Conservation (phyloP, 1,140 invertebrate species). For the Drosophila jambulina region DNA sequence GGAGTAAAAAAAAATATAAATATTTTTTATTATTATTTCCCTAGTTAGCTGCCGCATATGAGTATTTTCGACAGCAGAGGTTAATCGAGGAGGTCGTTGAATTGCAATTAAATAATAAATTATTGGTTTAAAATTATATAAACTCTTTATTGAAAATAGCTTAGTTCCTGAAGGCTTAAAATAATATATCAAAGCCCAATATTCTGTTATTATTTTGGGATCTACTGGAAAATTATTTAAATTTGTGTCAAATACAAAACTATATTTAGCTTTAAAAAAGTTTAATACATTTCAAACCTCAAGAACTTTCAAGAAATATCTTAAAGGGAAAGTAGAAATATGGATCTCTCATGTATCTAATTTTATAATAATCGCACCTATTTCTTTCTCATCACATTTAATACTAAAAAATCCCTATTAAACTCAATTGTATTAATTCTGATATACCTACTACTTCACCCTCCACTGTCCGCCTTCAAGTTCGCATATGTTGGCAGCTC, state of each 20-base stretch:
- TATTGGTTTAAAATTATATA: background rate
- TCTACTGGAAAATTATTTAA: background rate
- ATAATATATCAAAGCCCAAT: background rate
- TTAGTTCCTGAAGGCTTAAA: background rate
- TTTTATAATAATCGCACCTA: background rate
- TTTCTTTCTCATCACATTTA: background rate
- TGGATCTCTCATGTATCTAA: background rate
- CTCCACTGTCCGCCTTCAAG: background rate
- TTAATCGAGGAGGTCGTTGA: background rate
- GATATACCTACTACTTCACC: background rate
- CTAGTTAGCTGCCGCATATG: slow-evolving; percentile 58
- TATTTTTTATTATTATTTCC: slow-evolving; percentile 75
- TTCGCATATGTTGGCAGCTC: slow-evolving; percentile 12
- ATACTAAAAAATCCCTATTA: background rate
- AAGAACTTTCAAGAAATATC: background rate
- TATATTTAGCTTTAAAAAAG: too few relatives aligned
- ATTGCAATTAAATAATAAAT: background rate
- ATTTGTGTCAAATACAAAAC: background rate
- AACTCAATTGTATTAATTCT: background rate
- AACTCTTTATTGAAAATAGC: background rate
- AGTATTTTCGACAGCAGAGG: slow-evolving; percentile 7
- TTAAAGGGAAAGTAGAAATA: background rate
- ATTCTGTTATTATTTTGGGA: background rate
- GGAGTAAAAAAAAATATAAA: slow-evolving; percentile 31
- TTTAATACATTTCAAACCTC: too few relatives aligned